These are phyloP conservation scores for Nemapogon koenigi DNA, from an alignment of 2,888 invertebrate species.

Conservation along the genomic window DNA sequence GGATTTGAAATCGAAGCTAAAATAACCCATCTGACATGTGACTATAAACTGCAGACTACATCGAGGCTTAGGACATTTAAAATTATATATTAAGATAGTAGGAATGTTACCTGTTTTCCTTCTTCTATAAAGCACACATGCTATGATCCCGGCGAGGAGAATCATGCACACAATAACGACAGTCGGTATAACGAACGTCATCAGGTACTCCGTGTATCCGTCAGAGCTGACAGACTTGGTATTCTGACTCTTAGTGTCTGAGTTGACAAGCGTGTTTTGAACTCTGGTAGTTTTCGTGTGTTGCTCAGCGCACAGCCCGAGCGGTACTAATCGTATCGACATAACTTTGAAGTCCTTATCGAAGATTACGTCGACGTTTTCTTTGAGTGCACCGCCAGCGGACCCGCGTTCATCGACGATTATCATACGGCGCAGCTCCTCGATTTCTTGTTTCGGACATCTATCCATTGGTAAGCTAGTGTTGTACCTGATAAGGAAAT, in stretches of 20 bases:
- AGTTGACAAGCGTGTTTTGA: conserved; percentile 23
- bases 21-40: too few species aligned
- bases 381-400: conserved; percentile 38
- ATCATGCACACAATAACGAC: conserved; percentile 89
- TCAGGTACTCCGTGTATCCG: conserved; percentile 64
- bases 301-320: conserved; percentile 64
- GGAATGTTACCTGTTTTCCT: conserved; percentile 84
- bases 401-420: conserved; percentile 67
- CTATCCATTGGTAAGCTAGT: conserved; percentile 73
- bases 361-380: conserved; percentile 71
- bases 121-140: conserved; percentile 85
- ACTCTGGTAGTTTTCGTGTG: conserved; percentile 41
- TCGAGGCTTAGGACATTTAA: too few species aligned
- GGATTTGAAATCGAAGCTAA: too few species aligned
- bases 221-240: conserved; percentile 26
- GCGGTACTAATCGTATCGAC: conserved; percentile 66
- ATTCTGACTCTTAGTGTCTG: conserved; percentile 28
- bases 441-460: conserved; percentile 82
- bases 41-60: too few species aligned
- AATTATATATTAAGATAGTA: too few species aligned
- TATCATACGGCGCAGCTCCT: conserved; percentile 72
- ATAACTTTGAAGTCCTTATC: conserved; percentile 75
- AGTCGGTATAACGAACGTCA: conserved; percentile 89
- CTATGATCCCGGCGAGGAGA: conserved; percentile 83
- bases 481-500: conserved; percentile 69